Evolutionary conservation across 2,888 invertebrate genomes (phyloP).

Genomic region (Brachylomia viminalis): DNA sequence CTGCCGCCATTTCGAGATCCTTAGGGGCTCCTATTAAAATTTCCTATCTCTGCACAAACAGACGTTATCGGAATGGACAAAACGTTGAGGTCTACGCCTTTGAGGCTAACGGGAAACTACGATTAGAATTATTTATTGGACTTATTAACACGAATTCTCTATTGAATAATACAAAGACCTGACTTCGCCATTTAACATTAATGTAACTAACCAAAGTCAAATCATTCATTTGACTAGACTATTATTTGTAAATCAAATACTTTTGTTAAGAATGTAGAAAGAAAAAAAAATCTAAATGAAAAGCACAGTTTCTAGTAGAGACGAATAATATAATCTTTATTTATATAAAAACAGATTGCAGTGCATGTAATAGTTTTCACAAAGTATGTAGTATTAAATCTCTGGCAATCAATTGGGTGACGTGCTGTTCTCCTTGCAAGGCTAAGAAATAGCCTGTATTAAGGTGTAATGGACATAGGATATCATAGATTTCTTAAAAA

Average conservation of each 20-base stretch:
- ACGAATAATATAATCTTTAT: too few relatives aligned
- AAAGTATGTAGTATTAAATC: too few relatives aligned
- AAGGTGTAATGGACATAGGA: too few relatives aligned
- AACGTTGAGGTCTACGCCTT: conserved; percentile 2
- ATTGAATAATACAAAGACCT: not conserved
- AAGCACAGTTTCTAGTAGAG: not conserved
- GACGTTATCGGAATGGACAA: conserved; percentile 29
- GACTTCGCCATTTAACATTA: not conserved
- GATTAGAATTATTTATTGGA: conserved; percentile 14
- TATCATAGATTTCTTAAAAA: too few relatives aligned
- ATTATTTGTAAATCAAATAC: not conserved
- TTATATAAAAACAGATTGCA: too few relatives aligned
- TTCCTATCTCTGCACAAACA: not conserved
- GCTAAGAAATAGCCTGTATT: too few relatives aligned
- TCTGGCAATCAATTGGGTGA: too few relatives aligned
- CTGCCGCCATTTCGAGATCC: not conserved
- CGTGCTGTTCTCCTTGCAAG: too few relatives aligned
- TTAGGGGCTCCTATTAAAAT: not conserved
- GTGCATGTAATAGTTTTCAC: too few relatives aligned
- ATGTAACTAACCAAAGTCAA: not conserved
- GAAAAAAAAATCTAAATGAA: not conserved
- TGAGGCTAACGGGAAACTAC: not conserved
- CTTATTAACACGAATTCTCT: not conserved
- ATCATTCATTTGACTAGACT: not conserved
- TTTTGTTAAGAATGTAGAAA: not conserved